These are phyloP conservation scores for Mystacides longicornis DNA, from an alignment of 2,888 invertebrate species.

Conservation along the genomic window DNA sequence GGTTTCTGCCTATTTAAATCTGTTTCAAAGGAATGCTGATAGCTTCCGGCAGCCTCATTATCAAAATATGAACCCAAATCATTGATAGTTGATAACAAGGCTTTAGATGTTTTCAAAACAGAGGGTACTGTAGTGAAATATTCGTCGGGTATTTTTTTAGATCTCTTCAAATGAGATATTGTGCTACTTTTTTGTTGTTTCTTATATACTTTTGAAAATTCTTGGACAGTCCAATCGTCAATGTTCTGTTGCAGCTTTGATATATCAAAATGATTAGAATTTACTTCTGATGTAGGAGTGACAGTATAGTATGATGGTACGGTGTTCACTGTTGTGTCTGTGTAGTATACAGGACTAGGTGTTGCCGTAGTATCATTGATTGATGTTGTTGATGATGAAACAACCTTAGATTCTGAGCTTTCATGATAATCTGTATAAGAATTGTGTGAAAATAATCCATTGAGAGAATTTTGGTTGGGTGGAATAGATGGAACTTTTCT, in stretches of 20 bases:
- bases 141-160: conserved; percentile 72
- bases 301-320: conserved; percentile 17
- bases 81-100: conserved; percentile 31
- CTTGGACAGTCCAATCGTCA: conserved; percentile 77
- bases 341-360: background rate
- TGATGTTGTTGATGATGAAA: conserved; percentile 35
- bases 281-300: conserved; percentile 24
- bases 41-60: conserved; percentile 45
- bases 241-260: conserved; percentile 73
- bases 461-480: conserved; percentile 34
- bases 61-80: conserved; percentile 41
- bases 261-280: no score
- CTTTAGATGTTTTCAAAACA: conserved; percentile 27
- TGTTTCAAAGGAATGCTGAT: conserved; percentile 33
- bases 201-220: conserved; percentile 52
- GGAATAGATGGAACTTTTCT: conserved; percentile 43
- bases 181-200: conserved; percentile 45
- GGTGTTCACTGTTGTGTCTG: background rate
- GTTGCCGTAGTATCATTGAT: conserved; percentile 28
- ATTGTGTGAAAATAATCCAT: conserved; percentile 31
- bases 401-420: conserved; percentile 42
- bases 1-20: conserved; percentile 25
- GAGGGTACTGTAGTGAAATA: conserved; percentile 61
- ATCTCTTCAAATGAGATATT: conserved; percentile 50
- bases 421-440: conserved; percentile 44